Base-by-base conservation (phyloP, 2,888 invertebrate species). In the Deilephila porcellus region DNA sequence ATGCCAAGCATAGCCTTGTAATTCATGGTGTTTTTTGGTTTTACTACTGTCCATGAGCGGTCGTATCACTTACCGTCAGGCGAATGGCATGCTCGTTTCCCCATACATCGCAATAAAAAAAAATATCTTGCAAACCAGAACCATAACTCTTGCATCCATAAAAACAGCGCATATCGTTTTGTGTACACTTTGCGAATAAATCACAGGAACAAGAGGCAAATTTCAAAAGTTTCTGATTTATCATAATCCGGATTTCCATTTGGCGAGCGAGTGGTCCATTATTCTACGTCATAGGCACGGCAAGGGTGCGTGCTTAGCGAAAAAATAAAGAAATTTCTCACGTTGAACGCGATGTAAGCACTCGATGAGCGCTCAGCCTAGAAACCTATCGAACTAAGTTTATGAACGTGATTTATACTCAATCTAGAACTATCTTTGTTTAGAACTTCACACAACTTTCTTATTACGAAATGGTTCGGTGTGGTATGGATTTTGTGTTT, bases 181-280 rank as follows among this genome's bases (percentile, higher is more conserved):
- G 88, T 90, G 87, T 90, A 90, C 84, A 87, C 83, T 90, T 86
- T 75, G 85, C 86, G 86, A 88, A 93, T 93, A 93, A 93, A 92
- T 93, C 92, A 91, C 83, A 83, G 83, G 85, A 87, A 88, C 91
- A 90, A 88, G 88, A 90, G 91, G 87, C 88, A 90, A 91, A 93
- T 91, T 92, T 90, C 91, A 92, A 93, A 93, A 93, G 89, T 93
- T 93, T 92, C 90, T 92, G 93, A 93, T 93, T 93, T 93, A 93
- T 93, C 93, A 93, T 93, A 92, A 93, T 93, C 91, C 89, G 89
- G 87, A 92, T 92, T 92, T 90, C 93, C 92, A 93, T 93, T 93
- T 93, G 90, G 89, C 86, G 91, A 91, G 88, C 89, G 90, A 87
- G 83, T 85, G 90, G 89, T 91, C 93, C 93, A 93, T 93, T 93